Conservation (phyloP, 92 coral and sea anemone genomes). For the Diadumene lineata region DNA sequence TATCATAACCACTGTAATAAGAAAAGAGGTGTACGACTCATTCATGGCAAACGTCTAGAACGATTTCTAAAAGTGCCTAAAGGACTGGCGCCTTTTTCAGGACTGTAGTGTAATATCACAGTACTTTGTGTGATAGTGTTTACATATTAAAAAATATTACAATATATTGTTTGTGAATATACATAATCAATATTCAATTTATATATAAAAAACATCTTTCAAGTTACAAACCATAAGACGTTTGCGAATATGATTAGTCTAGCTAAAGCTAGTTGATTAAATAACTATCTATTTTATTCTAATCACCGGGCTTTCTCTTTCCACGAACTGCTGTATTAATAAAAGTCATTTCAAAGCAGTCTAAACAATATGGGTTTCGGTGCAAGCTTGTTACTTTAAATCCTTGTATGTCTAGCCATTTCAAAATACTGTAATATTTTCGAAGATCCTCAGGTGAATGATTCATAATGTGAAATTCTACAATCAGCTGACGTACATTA, state of each 20-base stretch:
- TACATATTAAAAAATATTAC: background rate
- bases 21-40: constrained; percentile 19
- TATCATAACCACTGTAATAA: constrained; percentile 79
- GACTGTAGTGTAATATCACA: constrained; percentile 1
- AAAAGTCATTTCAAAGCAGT: constrained; percentile 83
- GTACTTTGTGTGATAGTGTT: background rate
- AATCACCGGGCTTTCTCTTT: too few species aligned
- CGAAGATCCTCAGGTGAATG: constrained; percentile 42
- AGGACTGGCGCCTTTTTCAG: constrained; percentile 41
- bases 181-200: too few species aligned
- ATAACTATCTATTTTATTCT: too few species aligned
- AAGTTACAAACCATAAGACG: background rate
- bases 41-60: constrained; percentile 21
- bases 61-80: constrained; percentile 21
- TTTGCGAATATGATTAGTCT: too few species aligned
- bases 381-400: constrained; percentile 66
- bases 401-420: constrained; percentile 87
- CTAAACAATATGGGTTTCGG: constrained; percentile 69
- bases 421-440: constrained; percentile 61
- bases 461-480: constrained; percentile 70
- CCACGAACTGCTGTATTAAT: constrained; percentile 57
- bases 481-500: constrained; percentile 69
- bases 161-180: background rate
- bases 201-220: too few species aligned
- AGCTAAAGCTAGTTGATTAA: too few species aligned